Base-by-base conservation (phyloP, 2,113 vertebrate species). In the Caracal caracal region DNA sequence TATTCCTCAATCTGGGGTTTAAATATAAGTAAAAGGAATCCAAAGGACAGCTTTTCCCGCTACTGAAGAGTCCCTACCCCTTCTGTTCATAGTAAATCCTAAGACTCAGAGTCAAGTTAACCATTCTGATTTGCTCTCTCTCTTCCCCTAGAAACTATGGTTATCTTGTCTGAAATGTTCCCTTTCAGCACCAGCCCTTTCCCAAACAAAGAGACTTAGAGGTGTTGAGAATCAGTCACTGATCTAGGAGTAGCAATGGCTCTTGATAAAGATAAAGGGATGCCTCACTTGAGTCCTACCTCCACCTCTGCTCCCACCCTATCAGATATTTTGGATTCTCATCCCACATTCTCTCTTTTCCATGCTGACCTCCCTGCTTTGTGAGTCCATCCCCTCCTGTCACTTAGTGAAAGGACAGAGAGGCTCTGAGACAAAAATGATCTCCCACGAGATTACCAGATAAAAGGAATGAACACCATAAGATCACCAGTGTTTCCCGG, bases 171-270 rank as follows among this genome's bases (percentile, higher is more conserved):
- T 94, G 53, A 95, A 93, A 90, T 53, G 37, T 40, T 66, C 28
- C 37, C 33, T 73, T 94, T 76, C 61, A 70, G 15, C 53, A 88
- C 24, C 53, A 95, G 49, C 17, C 37, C 24, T 65, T 93, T 76
- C 33, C 56, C 73, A 95, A 90, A 97, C 65, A 96, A 88, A 90
- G 79, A 71, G 61, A 75, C 71, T 81, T 75, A 43, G 47, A 73
- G 8, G 63, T 79, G 56, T 84, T 81, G 47, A 86, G 61, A 97
- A 78, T 89, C 92, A 63, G 81, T 92, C 33, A 56, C 61, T 65
- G 20, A 65, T 43, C 3, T 66, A 63, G 70, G n/a, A 40, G 28
- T 12, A 82, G 63, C 82, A 24, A 4, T 0, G 2, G 13, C 10
- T 93, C 70, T 87, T 65, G 75, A 81, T 78, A 83, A 63, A 65